Evolutionary conservation across 2,797 vertebrate genomes (phyloP), one percentile per base, ranked within the genome.

Genomic region (Diplodus sargus): DNA sequence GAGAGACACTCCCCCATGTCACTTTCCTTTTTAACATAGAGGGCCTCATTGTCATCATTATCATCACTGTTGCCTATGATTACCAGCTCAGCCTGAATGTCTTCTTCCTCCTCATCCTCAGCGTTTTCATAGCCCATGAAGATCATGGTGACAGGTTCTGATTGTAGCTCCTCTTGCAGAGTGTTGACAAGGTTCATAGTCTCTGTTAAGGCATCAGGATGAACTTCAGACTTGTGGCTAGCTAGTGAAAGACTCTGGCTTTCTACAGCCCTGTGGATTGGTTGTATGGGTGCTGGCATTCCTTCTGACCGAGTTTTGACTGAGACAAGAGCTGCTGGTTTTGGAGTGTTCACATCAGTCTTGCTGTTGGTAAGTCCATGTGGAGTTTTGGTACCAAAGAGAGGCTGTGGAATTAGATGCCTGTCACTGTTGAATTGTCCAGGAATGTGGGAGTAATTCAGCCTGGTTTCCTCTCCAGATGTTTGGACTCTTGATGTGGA

Each of bases 71-170:
- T 95, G 3, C 93, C 92, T 30, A 99, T 96, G 70, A 97, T 88
- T 4, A 99, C 96, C 48, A 99, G 76, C 89, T 99, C 97, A 2
- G 97, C 97, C 1, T 92, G 96, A 79, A 98, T 95, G 70, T 96
- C 85, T 13, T 96, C 96, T 2, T 97, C 95, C 0, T 95, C 96
- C 1, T 95, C 89, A 0, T 96, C 95, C 0, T 96, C 95, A 18
- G 95, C 86, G 0, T 95, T 95, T 85, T 98, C 95, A 48, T 97
- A 99, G 4, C 98, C 98, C 97, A 99, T 98, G 90, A 99, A 99
- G 82, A 99, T 95, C 97, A 99, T 98, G 0, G 97, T 98, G 60
- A 99, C 91, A 0, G 97, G 94, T 54, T 96, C 93, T 0, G 93
- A 92, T n/a, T 95, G 93, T 39, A 91, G 62, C 0, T 95, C 91